phyloP scores from a whole-genome alignment of 2,797 vertebrate species.

The Arremon brunneinucha region DNA sequence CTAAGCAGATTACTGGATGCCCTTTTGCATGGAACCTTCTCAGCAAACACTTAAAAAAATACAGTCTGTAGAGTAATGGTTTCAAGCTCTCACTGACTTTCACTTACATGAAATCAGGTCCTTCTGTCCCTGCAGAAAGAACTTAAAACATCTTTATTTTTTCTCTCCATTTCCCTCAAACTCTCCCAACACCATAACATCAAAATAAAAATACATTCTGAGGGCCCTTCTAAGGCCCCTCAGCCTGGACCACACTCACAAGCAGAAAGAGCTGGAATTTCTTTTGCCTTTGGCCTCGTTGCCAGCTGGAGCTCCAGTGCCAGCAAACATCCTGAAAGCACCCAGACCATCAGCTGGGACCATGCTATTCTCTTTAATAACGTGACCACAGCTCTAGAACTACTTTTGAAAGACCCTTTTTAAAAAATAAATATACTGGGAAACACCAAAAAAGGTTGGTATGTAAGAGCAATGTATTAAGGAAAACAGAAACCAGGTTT shows the following conservation, averaged over 20 bases:
- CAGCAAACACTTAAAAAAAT: background rate
- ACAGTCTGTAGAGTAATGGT: background rate
- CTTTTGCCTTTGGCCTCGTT: background rate
- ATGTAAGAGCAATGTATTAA: background rate
- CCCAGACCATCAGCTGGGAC: background rate
- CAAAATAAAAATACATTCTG: background rate
- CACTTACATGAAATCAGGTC: background rate
- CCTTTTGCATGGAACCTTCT: background rate
- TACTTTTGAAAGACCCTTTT: background rate
- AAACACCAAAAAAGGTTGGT: background rate
- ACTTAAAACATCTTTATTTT: background rate
- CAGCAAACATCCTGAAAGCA: background rate
- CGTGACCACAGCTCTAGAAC: background rate
- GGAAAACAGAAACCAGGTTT: background rate
- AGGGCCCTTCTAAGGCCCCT: background rate
- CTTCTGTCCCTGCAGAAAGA: background rate
- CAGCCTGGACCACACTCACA: rapidly evolving
- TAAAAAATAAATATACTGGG: background rate
- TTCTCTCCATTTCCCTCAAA: background rate
- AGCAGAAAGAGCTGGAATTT: background rate
- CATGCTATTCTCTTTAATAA: background rate
- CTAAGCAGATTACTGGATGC: background rate
- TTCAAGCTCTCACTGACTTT: background rate
- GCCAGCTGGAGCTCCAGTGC: background rate
- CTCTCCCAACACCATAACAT: background rate